Evolutionary conservation across 2,888 invertebrate genomes (phyloP).

Genomic region (Eurois occulta): DNA sequence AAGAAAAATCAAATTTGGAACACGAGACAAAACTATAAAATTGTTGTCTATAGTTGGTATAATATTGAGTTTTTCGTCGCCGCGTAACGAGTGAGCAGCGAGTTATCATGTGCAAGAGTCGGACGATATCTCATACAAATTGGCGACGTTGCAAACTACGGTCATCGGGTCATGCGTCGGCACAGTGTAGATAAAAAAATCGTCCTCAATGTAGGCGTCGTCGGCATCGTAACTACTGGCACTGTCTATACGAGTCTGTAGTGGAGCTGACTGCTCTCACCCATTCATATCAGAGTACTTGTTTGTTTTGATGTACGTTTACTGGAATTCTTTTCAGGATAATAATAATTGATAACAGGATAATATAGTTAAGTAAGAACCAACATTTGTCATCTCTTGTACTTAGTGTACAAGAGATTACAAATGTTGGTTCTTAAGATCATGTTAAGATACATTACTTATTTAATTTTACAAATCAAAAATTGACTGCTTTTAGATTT

Average conservation of each 20-base stretch:
- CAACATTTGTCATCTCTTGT: no score
- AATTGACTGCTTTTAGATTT: background rate
- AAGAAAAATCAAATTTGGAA: conserved; percentile 41
- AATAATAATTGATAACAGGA: background rate
- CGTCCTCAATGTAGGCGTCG: conserved; percentile 65
- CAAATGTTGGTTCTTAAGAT: background rate
- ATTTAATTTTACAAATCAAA: background rate
- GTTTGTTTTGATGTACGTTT: conserved; percentile 45
- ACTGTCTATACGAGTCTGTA: conserved; percentile 60
- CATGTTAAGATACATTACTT: no score
- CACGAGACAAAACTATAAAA: conserved; percentile 30
- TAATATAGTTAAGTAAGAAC: conserved; percentile 6
- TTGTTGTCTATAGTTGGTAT: conserved; percentile 8
- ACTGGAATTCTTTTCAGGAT: conserved; percentile 18
- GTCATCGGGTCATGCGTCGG: conserved; percentile 78
- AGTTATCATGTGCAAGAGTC: conserved; percentile 67
- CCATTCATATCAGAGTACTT: conserved; percentile 59
- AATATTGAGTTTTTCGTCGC: conserved; percentile 37
- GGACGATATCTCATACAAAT: conserved; percentile 78
- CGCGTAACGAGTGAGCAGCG: conserved; percentile 35
- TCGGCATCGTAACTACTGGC: conserved; percentile 54
- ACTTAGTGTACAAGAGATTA: conserved; percentile 2
- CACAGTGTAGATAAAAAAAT: conserved; percentile 76
- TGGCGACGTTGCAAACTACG: conserved; percentile 79
- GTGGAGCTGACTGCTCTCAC: conserved; percentile 47